Evolutionary conservation across 2,888 invertebrate genomes (phyloP).

Genomic region (Steinernema hermaphroditum): DNA sequence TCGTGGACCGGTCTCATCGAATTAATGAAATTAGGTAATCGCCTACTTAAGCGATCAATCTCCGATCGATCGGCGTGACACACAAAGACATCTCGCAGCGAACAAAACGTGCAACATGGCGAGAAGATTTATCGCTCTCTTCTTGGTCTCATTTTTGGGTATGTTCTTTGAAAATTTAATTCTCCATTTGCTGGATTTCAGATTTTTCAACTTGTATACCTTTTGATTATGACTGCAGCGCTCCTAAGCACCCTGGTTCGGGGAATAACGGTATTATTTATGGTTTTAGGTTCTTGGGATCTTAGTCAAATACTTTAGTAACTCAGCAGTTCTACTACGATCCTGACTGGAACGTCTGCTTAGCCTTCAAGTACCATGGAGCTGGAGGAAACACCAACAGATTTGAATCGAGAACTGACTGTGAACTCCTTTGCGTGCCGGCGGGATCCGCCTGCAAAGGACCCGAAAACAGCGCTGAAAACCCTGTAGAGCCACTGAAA

Average conservation of each 20-base stretch:
- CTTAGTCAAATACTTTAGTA: not conserved
- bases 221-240: not conserved
- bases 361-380: conserved; percentile 2
- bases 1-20: not conserved
- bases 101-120: not conserved
- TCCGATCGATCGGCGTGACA: not conserved
- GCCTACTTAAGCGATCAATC: not conserved
- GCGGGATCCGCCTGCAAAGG: not conserved
- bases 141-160: not conserved
- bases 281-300: not conserved
- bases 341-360: not conserved
- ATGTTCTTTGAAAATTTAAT: not conserved
- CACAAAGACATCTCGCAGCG: not conserved
- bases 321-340: conserved; percentile 20
- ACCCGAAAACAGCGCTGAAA: not conserved
- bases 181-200: not conserved
- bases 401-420: not conserved
- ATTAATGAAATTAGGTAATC: not conserved
- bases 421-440: not conserved
- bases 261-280: not conserved
- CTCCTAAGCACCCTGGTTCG: not conserved
- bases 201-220: not conserved
- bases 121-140: not conserved
- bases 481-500: not conserved
- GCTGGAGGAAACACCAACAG: not conserved